Base-by-base conservation (phyloP, 2,888 invertebrate genomes). In the Lasioglossum pauxillum region DNA sequence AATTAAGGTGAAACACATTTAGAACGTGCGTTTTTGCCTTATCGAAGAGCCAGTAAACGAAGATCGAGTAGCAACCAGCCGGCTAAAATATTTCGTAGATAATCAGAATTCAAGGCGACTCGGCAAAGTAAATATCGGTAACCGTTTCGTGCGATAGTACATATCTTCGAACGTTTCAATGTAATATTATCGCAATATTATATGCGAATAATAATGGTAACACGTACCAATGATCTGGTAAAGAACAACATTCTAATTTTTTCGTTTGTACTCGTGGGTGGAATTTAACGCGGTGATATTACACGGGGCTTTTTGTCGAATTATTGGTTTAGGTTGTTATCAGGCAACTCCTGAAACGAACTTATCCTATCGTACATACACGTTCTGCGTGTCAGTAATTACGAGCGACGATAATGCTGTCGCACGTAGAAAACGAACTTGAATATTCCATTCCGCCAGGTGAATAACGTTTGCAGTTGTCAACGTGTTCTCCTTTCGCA, bases 381-480 rank as follows among this genome's bases (percentile, higher is more conserved):
- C 91, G 92, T 92, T 91, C 90, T 85, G 90, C 92, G 91, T 90
- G 90, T 84, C 92, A 89, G 92, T 93, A 93, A 93, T 93, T 93
- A 93, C 91, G 89, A 87, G 69, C 90, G 86, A 91, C 88, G 93
- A 93, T 93, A 93, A 84, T 88, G 86, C 88, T 74, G 86, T 83
- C 84, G 86, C 87, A 91, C 88, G 87, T 86, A 83, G 92, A 90
- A 92, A 93, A 92, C 90, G 91, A 91, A 92, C 89, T 90, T 88
- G 91, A 89, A 92, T 89, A 93, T 93, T 92, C 92, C 93, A 93
- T 93, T 93, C 92, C 89, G 91, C 92, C 93, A 93, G 94, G 93
- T 93, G 93, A 91, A 92, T 90, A 90, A 80, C 84, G 82, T 86
- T 82, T 83, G 80, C 76, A 88, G 86, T 88, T 81, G 87, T 79